phyloP scores from a whole-genome alignment of 2,113 vertebrate species.

The Bos taurus region ARS-UCD2.0 NC_037334.1:99486001-99486500 shows the following conservation, averaged over 20 bases:
- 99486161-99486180: background rate
- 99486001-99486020: background rate
- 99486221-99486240: background rate
- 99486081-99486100: background rate
- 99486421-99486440: too few relatives aligned
- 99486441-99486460: too few relatives aligned
- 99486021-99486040: background rate
- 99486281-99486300: background rate
- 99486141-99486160: background rate
- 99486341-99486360: too few relatives aligned
- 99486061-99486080: background rate
- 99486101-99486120: background rate
- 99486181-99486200: background rate
- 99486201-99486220: background rate
- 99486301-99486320: too few relatives aligned
- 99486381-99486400: too few relatives aligned
- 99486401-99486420: too few relatives aligned
- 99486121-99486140: background rate
- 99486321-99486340: too few relatives aligned
- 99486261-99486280: background rate
- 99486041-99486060: background rate
- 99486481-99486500: too few relatives aligned
- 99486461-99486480: too few relatives aligned
- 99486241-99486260: background rate
- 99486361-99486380: too few relatives aligned